Conservation (phyloP, 1,140 invertebrate genomes). For the Lordiphosa collinella region DNA sequence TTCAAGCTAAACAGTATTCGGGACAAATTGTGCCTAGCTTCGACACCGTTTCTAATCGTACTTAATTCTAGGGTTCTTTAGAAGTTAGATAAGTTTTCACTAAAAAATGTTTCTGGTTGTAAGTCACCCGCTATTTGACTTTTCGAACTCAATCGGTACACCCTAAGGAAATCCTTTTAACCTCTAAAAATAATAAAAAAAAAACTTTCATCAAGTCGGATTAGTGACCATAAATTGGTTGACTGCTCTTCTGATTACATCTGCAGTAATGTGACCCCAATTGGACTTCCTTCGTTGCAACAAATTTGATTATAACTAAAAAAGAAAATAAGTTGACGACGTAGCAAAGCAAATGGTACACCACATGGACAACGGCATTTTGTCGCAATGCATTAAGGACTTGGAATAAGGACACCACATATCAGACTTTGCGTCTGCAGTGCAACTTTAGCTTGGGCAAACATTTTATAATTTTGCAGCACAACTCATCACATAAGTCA, state of each 20-base stretch:
- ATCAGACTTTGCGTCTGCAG: slow-evolving; percentile 9
- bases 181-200: too few species aligned
- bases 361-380: slow-evolving; percentile 1
- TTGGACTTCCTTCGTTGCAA: background rate
- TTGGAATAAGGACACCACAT: slow-evolving; percentile 18
- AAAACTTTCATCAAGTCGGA: too few species aligned
- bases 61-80: too few species aligned
- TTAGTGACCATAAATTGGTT: background rate
- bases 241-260: slow-evolving; percentile 5
- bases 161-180: too few species aligned
- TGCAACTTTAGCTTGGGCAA: slow-evolving; percentile 59
- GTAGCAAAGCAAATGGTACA: background rate
- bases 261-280: slow-evolving; percentile 7
- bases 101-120: too few species aligned
- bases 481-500: slow-evolving; percentile 46
- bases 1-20: too few species aligned
- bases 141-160: too few species aligned
- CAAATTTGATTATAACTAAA: slow-evolving; percentile 9
- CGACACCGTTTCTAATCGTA: too few species aligned
- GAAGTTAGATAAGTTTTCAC: too few species aligned
- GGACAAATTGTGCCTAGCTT: too few species aligned
- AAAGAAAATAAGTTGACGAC: background rate
- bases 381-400: slow-evolving; percentile 19
- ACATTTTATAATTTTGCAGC: slow-evolving; percentile 60
- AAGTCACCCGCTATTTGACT: too few species aligned